Evolutionary conservation across 2,797 vertebrate species (phyloP), one percentile per base, ranked within the genome.

Genomic region (Bovichtus variegatus): DNA sequence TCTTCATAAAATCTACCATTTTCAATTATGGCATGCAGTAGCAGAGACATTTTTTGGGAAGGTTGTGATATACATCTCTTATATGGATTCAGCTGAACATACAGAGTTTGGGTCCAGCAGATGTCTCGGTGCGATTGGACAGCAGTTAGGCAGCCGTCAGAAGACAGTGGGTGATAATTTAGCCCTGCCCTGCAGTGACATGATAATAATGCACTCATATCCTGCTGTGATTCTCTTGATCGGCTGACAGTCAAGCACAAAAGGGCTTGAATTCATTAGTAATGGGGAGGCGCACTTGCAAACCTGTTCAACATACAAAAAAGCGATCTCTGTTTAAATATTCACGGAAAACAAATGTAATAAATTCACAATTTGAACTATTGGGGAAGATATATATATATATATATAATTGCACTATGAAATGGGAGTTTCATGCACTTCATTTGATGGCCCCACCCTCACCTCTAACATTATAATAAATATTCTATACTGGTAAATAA

Each of bases 181-280:
- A 77, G 83, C 77, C 69, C 80, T 78, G 85, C 78, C 89, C 89
- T 82, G 87, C 87, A 83, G 88, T 89, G 89, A 91, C 87, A 90
- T 85, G 87, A 92, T 90, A 91, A 93, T 92, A 91, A 92, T 59
- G 78, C 89, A 65, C 78, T 90, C 87, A 92, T 90, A 90, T 88
- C 94, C 92, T 91, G 92, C 93, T 93, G 94, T 89, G 94, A 91
- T 88, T 89, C 85, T 90, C 72, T 88, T 91, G 91, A 92, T 91
- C 78, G 62, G 76, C 89, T 90, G 86, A 84, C 92, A 92, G 90
- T 87, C 90, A 74, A 83, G 79, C 91, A 93, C 90, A 93, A 93
- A 92, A 86, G 83, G 78, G 74, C 44, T 74, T 74, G 90, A 90
- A 94, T 94, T 89, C 87, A 94, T 94, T 94, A 93, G 76, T 76